Evolutionary conservation across 2,113 vertebrate species (phyloP).

Genomic region (Lepidothrix coronata): DNA sequence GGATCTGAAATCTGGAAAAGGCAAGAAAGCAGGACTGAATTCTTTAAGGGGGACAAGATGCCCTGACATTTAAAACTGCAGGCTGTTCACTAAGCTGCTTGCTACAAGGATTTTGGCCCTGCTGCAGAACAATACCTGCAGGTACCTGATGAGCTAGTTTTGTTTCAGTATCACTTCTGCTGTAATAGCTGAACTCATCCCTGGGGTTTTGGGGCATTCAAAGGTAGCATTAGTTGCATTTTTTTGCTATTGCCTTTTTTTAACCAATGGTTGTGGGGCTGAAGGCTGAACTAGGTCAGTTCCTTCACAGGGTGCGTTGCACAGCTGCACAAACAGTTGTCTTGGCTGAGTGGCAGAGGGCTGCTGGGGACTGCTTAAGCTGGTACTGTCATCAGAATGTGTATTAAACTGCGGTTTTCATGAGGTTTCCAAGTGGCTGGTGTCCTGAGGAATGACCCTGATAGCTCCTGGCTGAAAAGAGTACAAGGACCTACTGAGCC

Average conservation of each 20-base stretch:
- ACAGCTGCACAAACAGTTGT: slow-evolving; percentile 20
- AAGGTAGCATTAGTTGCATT: neutral
- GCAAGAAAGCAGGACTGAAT: neutral
- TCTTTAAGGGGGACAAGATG: neutral
- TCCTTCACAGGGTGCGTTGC: neutral
- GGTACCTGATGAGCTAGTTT: neutral
- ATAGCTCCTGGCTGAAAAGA: neutral
- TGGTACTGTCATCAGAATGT: neutral
- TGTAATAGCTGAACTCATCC: neutral
- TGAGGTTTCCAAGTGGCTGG: neutral
- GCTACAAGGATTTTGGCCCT: neutral
- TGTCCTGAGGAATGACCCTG: neutral
- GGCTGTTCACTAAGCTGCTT: neutral
- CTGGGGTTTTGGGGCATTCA: neutral
- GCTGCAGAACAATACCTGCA: neutral
- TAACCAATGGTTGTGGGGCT: neutral
- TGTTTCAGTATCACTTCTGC: neutral
- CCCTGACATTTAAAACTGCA: neutral
- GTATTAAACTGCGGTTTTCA: neutral
- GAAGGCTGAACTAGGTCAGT: neutral
- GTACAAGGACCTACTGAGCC: neutral
- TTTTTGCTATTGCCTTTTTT: neutral
- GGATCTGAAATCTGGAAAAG: neutral
- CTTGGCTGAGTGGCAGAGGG: neutral
- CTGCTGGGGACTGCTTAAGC: neutral